Evolutionary conservation across 2,113 vertebrate genomes (phyloP), one percentile per base, ranked within the genome.

Genomic region (Etia nguti): DNA sequence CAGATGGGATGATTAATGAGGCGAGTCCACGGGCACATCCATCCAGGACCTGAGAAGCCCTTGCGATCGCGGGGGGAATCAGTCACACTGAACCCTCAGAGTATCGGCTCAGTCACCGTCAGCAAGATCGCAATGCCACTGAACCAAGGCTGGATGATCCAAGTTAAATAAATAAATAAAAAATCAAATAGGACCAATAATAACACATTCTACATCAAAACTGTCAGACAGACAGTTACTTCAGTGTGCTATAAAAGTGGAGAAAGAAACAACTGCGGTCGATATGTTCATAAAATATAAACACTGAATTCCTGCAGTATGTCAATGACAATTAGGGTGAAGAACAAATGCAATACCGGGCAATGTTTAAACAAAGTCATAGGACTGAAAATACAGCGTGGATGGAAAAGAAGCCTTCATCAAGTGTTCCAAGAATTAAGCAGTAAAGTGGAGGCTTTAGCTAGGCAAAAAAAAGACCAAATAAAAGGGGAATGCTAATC

Each of bases 1-100:
- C 91, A 89, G 89, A 87, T 16, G 79, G 87, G 89, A 92, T 92
- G 93, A 96, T 95, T 92, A 94, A 95, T 95, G 93, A 95, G 84
- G 89, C 86, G 86, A 83, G 60, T 88, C 84, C 81, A 80, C 80
- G 82, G 83, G 92, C 83, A 94, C 95, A 81, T 92, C 89, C 91
- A 92, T 79, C 88, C 84, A 57, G 89, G 89, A 90, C 90, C 82
- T 22, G 86, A 84, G 91, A 77, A 94, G 89, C 88, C 88, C 85
- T 4, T 73, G 83, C 34, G 70, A 92, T 91, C 90, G 75, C 90
- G 80, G 87, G 83, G 84, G 77, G 90, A 86, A 86, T 92, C 91
- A 80, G 85, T 92, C 89, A 85, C 81, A 80, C 85, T 79, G 80
- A 83, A 38, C 31, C 81, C 20, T 50, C 80, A 12, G 36, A 80